Evolutionary conservation across 2,888 invertebrate species (phyloP), one percentile per base, ranked within the genome.

Genomic region (Drosophila niveifrons): DNA sequence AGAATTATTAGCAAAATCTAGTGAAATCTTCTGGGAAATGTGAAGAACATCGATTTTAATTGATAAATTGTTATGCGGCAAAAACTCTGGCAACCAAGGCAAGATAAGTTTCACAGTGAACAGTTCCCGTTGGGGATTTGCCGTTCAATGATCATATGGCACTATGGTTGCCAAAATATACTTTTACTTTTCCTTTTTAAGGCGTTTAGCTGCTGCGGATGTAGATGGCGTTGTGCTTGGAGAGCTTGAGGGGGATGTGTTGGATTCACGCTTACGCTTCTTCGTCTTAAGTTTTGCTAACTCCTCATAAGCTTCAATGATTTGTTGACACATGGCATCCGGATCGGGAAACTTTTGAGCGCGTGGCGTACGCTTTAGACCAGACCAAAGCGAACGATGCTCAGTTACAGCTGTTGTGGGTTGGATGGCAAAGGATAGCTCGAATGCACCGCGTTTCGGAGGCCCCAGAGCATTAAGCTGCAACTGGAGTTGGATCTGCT

Each of bases 381-480:
- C 92, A 3, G 92, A 86, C 92, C 92, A 92, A 64, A 92, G 66
- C 3, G 66, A 31, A 31, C 50, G 71, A 34, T 79, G 83, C 9
- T 86, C 78, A 1, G 62, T 64, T 9, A 52, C 63, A 41, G 79
- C 67, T 31, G 65, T 63, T 11, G 75, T 75, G 3, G 84, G 80
- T 2, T 63, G 41, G 39, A 39, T 41, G 2, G 88, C 72, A 39
- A 92, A 72, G 2, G 79, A 72, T 8, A 92, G 63, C 78, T 92
- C 92, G 61, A 92, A 92, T 3, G 92, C 80, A 1, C 92, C 92
- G 3, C 91, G 90, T 8, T 89, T 84, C 2, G 91, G 88, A 2
- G 88, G 75, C 15, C 90, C 90, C n/a, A 80, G 77, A 0, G 76
- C 69, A 80, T 92, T 92, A 1, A 92, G 82, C n/a, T 70, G 76